Conservation (phyloP, 2,797 vertebrate genomes). For the Pseudochirops cupreus region DNA sequence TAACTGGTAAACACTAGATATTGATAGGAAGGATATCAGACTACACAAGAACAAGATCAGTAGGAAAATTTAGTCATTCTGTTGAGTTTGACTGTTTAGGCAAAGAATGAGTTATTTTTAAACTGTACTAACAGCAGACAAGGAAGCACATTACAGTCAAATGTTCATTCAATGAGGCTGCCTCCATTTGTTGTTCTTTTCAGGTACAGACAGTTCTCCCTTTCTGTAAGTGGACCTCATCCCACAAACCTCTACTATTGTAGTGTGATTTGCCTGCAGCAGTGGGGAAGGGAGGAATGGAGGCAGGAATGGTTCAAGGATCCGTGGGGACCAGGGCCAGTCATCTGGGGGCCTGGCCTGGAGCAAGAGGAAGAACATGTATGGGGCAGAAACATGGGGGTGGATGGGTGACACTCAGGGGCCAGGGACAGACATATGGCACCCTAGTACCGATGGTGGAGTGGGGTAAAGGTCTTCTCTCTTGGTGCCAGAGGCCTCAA, state of each 20-base stretch:
- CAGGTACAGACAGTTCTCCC: background rate
- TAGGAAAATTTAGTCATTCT: slow-evolving; percentile 21
- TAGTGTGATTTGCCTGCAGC: background rate
- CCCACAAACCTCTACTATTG: background rate
- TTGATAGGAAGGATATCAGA: slow-evolving; percentile 26
- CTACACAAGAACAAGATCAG: slow-evolving; percentile 14
- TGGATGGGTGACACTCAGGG: too few relatives aligned
- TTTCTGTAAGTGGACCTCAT: background rate
- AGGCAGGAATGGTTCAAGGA: background rate
- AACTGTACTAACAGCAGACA: background rate
- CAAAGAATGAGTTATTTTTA: slow-evolving; percentile 8
- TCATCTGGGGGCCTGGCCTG: background rate
- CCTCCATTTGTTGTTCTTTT: background rate
- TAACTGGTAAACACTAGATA: slow-evolving; percentile 14
- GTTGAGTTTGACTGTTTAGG: slow-evolving; percentile 37
- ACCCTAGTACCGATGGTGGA: background rate
- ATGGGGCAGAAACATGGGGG: too few relatives aligned
- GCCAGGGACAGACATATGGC: background rate
- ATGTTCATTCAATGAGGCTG: background rate
- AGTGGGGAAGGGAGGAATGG: background rate
- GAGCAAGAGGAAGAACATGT: background rate
- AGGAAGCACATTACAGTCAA: slow-evolving; percentile 35
- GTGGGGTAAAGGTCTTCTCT: background rate
- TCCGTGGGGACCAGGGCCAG: background rate
- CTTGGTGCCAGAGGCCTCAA: background rate